Evolutionary conservation across 2,888 invertebrate species (phyloP).

Genomic region (Drosophila sordidapex): DNA sequence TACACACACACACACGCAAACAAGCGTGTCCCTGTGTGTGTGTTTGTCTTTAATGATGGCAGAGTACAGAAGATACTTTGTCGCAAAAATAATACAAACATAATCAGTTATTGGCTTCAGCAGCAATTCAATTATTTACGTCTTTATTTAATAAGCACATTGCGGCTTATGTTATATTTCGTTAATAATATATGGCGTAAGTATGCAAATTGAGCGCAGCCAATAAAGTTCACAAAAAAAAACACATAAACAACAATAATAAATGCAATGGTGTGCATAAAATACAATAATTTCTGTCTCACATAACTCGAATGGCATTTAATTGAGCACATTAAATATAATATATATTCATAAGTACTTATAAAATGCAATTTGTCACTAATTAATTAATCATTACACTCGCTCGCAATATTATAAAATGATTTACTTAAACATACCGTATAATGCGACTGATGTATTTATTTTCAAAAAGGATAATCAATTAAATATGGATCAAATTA

Average conservation of each 20-base stretch:
- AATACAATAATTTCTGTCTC: not conserved
- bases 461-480: not conserved
- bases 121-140: not conserved
- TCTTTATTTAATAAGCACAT: not conserved
- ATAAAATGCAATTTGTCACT: constrained; percentile 32
- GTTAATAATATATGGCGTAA: not conserved
- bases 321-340: constrained; percentile 8
- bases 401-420: not conserved
- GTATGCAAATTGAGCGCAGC: not conserved
- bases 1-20: constrained; percentile 19
- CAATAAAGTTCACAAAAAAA: not conserved
- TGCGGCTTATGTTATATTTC: not conserved
- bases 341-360: constrained; percentile 40
- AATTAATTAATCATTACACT: constrained; percentile 38
- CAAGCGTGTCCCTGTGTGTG: not conserved
- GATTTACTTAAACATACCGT: not conserved
- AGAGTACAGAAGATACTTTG: constrained; percentile 4
- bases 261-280: not conserved
- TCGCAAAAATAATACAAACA: not conserved
- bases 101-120: not conserved
- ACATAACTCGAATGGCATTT: not conserved
- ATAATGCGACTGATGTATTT: not conserved
- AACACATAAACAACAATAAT: not conserved
- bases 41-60: not conserved
- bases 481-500: not conserved